Base-by-base conservation (phyloP, 2,797 vertebrate genomes). In the Centropyge bicolor region DNA sequence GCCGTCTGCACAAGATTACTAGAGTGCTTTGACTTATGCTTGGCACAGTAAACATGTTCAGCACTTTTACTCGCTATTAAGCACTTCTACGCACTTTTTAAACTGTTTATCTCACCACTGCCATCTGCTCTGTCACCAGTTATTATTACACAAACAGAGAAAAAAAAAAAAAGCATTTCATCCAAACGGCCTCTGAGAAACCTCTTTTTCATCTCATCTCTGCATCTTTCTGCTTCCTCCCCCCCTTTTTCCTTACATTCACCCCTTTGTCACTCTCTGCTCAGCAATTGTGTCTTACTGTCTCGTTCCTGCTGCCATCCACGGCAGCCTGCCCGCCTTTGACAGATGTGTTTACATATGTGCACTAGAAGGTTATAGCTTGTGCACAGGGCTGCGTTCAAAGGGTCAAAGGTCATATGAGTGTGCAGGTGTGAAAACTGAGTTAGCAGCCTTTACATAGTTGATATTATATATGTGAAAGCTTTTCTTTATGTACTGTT, bases 61-160 rank as follows among this genome's bases (percentile, higher is more conserved):
- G 78, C 83, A 81, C 75, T 87, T 88, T 86, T 64, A 79, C 70
- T 74, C 51, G 43, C 74, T 27, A 80, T 86, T 79, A 83, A 72
- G 77, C 76, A 85, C 73, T 87, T 88, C 74, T 49, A 68, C 70
- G 61, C 71, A 86, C 74, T 87, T 89, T 86, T 86, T 76, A 64
- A 85, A 87, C 57, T 76, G 79, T 89, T 85, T 81, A 85, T 92
- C 81, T 88, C 82, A 64, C 59, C 74, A 59, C 55, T 12, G 5
- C 86, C 89, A 92, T 92, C 92, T 92, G 88, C 72, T 91, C 70
- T 46, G 83, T 82, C 84, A 80, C 80, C 82, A 82, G 56, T 77
- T 82, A 78, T 85, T 76, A 78, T 65, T 52, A 70, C 59, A 76
- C 70, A 77, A 74, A 83, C 38, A 67, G 14, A 20, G 41, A 51